phyloP scores from a whole-genome alignment of 2,797 vertebrate species.

The Takifugu ocellatus region DNA sequence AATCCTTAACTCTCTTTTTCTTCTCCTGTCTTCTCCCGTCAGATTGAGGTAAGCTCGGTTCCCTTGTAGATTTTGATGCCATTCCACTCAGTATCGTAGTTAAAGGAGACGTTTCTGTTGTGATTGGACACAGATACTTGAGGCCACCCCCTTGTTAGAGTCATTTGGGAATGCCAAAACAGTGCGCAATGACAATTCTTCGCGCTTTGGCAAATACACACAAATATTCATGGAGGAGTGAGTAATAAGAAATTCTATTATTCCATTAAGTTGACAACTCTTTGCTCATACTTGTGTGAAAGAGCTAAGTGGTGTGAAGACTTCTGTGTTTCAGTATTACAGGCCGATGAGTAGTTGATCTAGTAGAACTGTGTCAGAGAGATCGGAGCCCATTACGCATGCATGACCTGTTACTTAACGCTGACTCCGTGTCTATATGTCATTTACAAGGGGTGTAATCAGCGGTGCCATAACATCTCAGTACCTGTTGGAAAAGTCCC shows the following conservation, averaged over 20 bases:
- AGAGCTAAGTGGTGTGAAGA: slow-evolving; percentile 18
- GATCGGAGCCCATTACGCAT: slow-evolving; percentile 49
- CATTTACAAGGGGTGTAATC: slow-evolving; percentile 80
- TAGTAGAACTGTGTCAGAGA: slow-evolving; percentile 31
- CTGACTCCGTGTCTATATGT: slow-evolving; percentile 15
- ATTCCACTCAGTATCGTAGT: not conserved
- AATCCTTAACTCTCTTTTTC: too few relatives aligned
- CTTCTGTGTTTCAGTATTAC: slow-evolving; percentile 37
- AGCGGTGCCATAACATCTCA: slow-evolving; percentile 98
- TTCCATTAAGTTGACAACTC: not conserved
- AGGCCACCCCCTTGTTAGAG: slow-evolving; percentile 92
- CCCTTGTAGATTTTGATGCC: not conserved
- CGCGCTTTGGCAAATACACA: slow-evolving; percentile 94
- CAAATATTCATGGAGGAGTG: slow-evolving; percentile 94
- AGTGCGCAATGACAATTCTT: slow-evolving; percentile 94
- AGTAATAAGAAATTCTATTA: slow-evolving; percentile 57
- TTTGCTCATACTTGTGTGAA: too few relatives aligned
- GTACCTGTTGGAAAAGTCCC: slow-evolving; percentile 95
- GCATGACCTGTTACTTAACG: slow-evolving; percentile 67
- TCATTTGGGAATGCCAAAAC: slow-evolving; percentile 99
- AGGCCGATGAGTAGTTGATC: slow-evolving; percentile 39
- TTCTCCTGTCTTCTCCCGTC: slow-evolving; percentile 13
- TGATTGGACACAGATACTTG: slow-evolving; percentile 82
- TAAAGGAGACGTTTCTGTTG: slow-evolving; percentile 17
- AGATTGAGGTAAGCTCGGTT: slow-evolving; percentile 68